Conservation (phyloP, 2,888 invertebrate species). For the Acrocyrtus sp. region DNA sequence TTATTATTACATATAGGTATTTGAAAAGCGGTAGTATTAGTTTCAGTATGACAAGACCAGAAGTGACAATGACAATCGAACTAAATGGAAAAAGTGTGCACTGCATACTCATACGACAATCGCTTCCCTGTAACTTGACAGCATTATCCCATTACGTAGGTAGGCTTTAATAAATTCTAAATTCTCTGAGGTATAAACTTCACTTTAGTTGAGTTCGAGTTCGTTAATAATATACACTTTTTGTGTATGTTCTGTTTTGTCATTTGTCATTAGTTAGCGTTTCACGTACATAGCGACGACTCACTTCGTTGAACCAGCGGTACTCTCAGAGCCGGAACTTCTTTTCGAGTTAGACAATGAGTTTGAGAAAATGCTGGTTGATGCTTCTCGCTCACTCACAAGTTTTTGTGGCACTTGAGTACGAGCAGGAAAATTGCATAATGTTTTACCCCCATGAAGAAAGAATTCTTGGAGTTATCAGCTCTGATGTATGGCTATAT, state of each 20-base stretch:
- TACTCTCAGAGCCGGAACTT: too few relatives aligned
- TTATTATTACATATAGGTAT: too few relatives aligned
- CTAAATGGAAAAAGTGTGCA: too few relatives aligned
- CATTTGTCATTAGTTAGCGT: slow-evolving; percentile 38
- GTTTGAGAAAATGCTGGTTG: slow-evolving; percentile 5
- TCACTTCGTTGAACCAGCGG: slow-evolving; percentile 1
- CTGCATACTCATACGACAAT: too few relatives aligned
- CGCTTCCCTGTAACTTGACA: neutral
- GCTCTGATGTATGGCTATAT: neutral
- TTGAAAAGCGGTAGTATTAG: too few relatives aligned
- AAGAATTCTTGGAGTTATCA: slow-evolving; percentile 1
- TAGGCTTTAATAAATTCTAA: neutral
- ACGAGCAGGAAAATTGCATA: too few relatives aligned
- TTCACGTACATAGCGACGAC: slow-evolving; percentile 24
- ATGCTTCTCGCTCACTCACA: too few relatives aligned
- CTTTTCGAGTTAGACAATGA: too few relatives aligned
- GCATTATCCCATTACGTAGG: neutral
- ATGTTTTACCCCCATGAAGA: too few relatives aligned
- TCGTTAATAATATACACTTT: slow-evolving; percentile 29
- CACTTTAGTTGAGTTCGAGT: slow-evolving; percentile 7
- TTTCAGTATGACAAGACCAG: too few relatives aligned
- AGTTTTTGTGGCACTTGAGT: too few relatives aligned
- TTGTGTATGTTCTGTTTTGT: slow-evolving; percentile 7
- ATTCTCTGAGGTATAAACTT: slow-evolving; percentile 2
- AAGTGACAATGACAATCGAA: neutral